Percentiles rank a stretch among this genome's conserved stretches.
Conservation (phyloP, 1,140 invertebrate species). For the Euwallacea fornicatus region DNA sequence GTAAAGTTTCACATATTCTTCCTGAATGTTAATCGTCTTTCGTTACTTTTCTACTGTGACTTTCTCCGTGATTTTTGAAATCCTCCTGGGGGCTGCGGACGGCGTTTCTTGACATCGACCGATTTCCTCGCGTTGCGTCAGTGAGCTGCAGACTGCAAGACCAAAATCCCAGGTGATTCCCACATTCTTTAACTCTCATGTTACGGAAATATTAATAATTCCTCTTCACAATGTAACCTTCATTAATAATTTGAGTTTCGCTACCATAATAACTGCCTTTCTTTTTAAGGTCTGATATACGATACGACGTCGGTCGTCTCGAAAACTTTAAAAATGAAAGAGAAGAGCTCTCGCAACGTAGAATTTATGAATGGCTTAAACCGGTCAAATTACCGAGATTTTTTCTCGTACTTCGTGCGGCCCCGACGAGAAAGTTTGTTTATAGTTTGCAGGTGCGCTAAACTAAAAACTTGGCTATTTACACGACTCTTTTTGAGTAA, state of each 20-base stretch:
- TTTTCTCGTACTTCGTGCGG: conserved; percentile 10
- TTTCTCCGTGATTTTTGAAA: neutral
- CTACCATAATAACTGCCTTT: conserved; percentile 29
- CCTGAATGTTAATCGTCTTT: no score
- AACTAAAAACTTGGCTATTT: no score
- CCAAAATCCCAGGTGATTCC: neutral
- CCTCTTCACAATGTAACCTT: conserved; percentile 2
- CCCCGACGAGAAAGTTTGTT: conserved; percentile 30
- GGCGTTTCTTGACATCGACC: neutral
- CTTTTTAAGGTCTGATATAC: conserved; percentile 26
- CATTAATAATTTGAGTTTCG: conserved; percentile 30
- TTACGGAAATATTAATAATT: conserved; percentile 24
- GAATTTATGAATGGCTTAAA: conserved; percentile 32
- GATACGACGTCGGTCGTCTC: conserved; percentile 16
- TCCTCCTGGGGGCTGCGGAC: neutral
- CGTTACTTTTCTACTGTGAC: no score
- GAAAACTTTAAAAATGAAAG: conserved; percentile 28
- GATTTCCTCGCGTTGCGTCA: no score
- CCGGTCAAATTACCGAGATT: conserved; percentile 33
- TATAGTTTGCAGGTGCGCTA: conserved; percentile 32
- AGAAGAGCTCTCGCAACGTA: conserved; percentile 23
- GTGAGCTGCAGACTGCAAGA: no score
- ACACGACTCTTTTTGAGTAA: no score
- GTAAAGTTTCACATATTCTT: no score
- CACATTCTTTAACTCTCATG: conserved; percentile 21